Conservation (phyloP, 2,113 vertebrate species). For the Dasyurus viverrinus region DNA sequence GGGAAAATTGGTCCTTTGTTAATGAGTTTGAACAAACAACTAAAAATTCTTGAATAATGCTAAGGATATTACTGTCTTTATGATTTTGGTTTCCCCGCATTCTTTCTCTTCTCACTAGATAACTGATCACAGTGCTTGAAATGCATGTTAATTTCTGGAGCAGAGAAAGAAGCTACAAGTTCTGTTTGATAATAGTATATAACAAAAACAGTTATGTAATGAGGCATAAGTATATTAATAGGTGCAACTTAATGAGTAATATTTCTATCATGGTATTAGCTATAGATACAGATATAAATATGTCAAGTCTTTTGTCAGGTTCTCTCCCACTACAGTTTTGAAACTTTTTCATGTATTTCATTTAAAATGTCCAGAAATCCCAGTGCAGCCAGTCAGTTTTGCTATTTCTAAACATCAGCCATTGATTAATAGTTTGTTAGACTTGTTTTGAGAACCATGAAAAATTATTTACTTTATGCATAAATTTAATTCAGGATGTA, state of each 20-base stretch:
- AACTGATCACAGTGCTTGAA: constrained; percentile 26
- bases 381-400: constrained; percentile 83
- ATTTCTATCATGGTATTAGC: constrained; percentile 75
- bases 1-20: constrained; percentile 79
- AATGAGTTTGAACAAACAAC: constrained; percentile 77
- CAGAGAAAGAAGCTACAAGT: constrained; percentile 24
- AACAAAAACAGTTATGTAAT: constrained; percentile 75
- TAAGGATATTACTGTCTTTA: constrained; percentile 54
- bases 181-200: constrained; percentile 58
- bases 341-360: constrained; percentile 75
- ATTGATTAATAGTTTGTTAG: constrained; percentile 84
- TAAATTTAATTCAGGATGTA: constrained; percentile 61
- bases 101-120: constrained; percentile 33
- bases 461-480: constrained; percentile 56
- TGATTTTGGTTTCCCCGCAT: constrained; percentile 11
- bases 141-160: constrained; percentile 66
- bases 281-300: constrained; percentile 22
- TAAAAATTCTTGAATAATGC: constrained; percentile 73
- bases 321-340: constrained; percentile 71
- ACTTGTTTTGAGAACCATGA: constrained; percentile 72
- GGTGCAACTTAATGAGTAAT: constrained; percentile 74
- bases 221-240: constrained; percentile 74
- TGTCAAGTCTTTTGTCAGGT: constrained; percentile 71
- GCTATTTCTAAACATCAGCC: constrained; percentile 77
- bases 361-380: constrained; percentile 84